Evolutionary conservation across 2,113 vertebrate species (phyloP).

Genomic region (Eurystomus gularis): DNA sequence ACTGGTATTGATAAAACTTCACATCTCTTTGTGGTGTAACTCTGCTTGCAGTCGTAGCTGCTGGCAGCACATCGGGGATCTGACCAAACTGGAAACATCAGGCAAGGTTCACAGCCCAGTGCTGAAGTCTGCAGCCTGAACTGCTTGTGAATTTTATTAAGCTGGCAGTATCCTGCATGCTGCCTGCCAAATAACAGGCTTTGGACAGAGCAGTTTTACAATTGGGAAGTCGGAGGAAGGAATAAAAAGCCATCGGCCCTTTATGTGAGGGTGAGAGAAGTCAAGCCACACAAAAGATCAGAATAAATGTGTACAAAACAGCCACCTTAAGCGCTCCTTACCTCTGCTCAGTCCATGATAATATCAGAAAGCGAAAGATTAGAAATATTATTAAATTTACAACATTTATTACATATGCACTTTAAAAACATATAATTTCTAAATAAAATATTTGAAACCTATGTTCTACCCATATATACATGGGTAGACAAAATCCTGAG

Average conservation of each 20-base stretch:
- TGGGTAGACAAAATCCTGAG: neutral
- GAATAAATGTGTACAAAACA: neutral
- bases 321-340: neutral
- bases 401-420: neutral
- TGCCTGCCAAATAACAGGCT: neutral
- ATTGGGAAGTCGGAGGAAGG: neutral
- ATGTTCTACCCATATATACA: neutral
- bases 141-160: neutral
- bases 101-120: neutral
- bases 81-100: neutral
- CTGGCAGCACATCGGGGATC: fast-evolving
- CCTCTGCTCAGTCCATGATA: neutral
- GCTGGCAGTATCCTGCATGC: neutral
- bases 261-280: neutral
- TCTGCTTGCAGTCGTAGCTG: fast-evolving
- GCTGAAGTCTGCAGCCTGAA: neutral
- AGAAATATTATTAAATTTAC: neutral
- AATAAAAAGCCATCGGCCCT: neutral
- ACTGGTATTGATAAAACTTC: fast-evolving
- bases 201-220: neutral
- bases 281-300: neutral
- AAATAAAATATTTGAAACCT: neutral
- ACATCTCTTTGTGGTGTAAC: fast-evolving
- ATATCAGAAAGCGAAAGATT: neutral
- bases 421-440: neutral